Evolutionary conservation across 2,113 vertebrate genomes (phyloP), one percentile per base, ranked within the genome.

Genomic region (Oryzias curvinotus): DNA sequence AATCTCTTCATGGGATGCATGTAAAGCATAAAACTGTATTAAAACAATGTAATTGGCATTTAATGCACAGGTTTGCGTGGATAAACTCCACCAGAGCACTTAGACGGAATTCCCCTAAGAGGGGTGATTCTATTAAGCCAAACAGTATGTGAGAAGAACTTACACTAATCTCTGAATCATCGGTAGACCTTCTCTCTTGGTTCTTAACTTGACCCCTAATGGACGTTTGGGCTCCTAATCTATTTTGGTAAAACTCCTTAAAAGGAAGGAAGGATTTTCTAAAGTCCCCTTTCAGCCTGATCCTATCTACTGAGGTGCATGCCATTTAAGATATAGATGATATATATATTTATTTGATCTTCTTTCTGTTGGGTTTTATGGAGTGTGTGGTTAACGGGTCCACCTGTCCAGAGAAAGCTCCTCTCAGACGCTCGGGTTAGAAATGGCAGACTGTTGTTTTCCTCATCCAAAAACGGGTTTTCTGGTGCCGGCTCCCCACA

Each of bases 361-460:
- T 26, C 23, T 73, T 45, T 74, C 43, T 58, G 6, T 50, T 58
- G 17, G 65, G 52, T 75, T 70, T 14, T 43, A 16, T 42, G 10
- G 46, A 68, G 73, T 77, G 79, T 61, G 70, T 75, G 86, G 86
- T 89, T 91, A 88, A 89, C 87, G 36, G 73, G 68, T 85, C 83
- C 85, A 76, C 85, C 86, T 90, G 85, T 90, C 85, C 83, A 7
- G 58, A 52, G 72, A 62, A 77, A 68, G 64, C 78, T 77, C 85
- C 78, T 84, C 76, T 68, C 57, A 28, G 53, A 74, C 61, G 65
- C 62, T 41, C 49, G 52, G 45, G 26, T 55, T 23, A 57, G 28
- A 56, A 65, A 54, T 23, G 21, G 36, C 71, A 65, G 84, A 82
- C 82, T 86, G 69, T 83, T 89, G 53, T 56, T 26, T 46, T 78